A percentile compares a stretch with the other conserved stretches of the same genome.
These are phyloP conservation scores for Nycteola revayana DNA, from an alignment of 2,888 invertebrate genomes.

Conservation along the genomic window DNA sequence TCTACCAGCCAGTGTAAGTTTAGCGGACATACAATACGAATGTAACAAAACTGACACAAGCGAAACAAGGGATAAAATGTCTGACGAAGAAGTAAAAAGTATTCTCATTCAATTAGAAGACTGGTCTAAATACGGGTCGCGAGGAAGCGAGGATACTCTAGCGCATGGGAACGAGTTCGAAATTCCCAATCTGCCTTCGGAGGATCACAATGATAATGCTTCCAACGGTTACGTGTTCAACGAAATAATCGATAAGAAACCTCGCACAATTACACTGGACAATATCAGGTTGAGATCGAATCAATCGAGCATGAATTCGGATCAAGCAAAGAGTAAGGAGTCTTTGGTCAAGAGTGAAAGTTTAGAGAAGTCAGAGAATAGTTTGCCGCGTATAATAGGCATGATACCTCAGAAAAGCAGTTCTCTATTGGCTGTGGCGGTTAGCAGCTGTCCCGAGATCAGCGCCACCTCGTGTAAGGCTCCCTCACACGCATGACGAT, in stretches of 20 bases:
- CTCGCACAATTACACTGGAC: conserved; percentile 71
- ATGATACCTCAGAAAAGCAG: conserved; percentile 27
- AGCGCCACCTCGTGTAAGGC: conserved; percentile 56
- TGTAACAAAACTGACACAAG: conserved; percentile 58
- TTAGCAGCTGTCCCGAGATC: conserved; percentile 60
- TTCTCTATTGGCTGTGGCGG: conserved; percentile 12
- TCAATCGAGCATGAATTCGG: conserved; percentile 51
- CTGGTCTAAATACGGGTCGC: conserved; percentile 75
- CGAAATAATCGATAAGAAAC: conserved; percentile 76
- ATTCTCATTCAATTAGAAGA: conserved; percentile 73
- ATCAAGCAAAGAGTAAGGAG: conserved; percentile 43
- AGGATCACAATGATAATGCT: conserved; percentile 54
- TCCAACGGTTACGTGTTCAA: conserved; percentile 63
- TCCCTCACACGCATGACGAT: conserved; percentile 67
- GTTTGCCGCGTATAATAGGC: conserved; percentile 38
- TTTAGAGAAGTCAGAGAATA: conserved; percentile 41
- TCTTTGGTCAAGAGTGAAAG: conserved; percentile 44
- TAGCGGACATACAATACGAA: conserved; percentile 69
- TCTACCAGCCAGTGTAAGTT: conserved; percentile 62
- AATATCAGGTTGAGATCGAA: conserved; percentile 63
- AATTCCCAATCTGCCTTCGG: conserved; percentile 67
- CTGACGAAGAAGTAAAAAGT: conserved; percentile 73
- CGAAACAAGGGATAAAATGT: conserved; percentile 57
- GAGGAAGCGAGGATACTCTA: conserved; percentile 71
- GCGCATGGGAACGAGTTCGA: conserved; percentile 75